Percentiles rank a stretch among this genome's conserved stretches.
Evolutionary conservation across 2,888 invertebrate species (phyloP).

Genomic region (Stictocephala bisonia): DNA sequence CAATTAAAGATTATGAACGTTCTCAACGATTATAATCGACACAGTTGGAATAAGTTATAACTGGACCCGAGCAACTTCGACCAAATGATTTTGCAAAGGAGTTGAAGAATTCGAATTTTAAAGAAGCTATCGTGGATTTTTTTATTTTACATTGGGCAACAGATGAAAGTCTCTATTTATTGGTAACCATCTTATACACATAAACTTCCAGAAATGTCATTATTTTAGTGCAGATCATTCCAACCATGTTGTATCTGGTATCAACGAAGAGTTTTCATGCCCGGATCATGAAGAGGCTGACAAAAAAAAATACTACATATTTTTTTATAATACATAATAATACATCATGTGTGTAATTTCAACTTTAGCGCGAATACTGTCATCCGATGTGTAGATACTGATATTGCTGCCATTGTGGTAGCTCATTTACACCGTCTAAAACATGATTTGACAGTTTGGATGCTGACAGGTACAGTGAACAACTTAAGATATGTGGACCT

Average conservation of each 20-base stretch:
- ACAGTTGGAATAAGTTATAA: slow-evolving; percentile 55
- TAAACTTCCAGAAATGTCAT: no score
- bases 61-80: slow-evolving; percentile 58
- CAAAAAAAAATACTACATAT: slow-evolving; percentile 53
- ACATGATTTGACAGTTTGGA: neutral
- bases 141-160: slow-evolving; percentile 58
- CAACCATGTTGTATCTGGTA: no score
- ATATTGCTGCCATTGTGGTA: slow-evolving; percentile 2
- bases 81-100: slow-evolving; percentile 57
- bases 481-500: no score
- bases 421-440: slow-evolving; percentile 5
- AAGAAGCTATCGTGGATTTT: slow-evolving; percentile 58
- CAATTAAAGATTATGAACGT: slow-evolving; percentile 62
- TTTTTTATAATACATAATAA: no score
- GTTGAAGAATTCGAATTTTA: slow-evolving; percentile 57
- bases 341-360: no score
- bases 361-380: slow-evolving; percentile 40
- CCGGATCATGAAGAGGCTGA: slow-evolving; percentile 57
- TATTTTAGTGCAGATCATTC: no score
- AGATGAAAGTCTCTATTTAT: no score
- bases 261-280: slow-evolving; percentile 40
- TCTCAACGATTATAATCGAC: slow-evolving; percentile 53
- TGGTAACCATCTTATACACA: slow-evolving; percentile 55
- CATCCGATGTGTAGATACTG: slow-evolving; percentile 13
- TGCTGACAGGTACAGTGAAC: no score